A percentile compares a stretch with the other conserved stretches of the same genome.
These are phyloP conservation scores for Chondrosia reniformis DNA, from an alignment of 37 sponge, comb jelly and placozoan genomes.

Conservation along the genomic window DNA sequence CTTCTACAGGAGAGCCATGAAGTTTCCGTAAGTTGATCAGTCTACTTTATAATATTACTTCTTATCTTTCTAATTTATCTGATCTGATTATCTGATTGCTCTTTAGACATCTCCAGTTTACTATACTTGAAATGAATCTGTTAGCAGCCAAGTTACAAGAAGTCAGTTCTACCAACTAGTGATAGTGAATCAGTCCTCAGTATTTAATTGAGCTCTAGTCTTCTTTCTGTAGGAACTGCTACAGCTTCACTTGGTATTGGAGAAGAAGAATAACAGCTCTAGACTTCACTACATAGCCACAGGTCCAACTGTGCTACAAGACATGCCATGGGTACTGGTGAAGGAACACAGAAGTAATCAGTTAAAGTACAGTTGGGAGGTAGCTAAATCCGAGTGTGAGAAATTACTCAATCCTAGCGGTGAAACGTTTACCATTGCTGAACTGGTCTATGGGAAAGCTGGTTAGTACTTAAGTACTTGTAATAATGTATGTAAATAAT, in stretches of 20 bases:
- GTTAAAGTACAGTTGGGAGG: neutral
- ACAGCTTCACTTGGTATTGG: conserved; percentile 33
- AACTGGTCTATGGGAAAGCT: conserved; percentile 56
- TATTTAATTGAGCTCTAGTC: too few relatives aligned
- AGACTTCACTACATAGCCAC: conserved; percentile 66
- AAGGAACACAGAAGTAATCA: conserved; percentile 44
- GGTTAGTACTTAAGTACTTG: neutral
- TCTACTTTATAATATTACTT: neutral
- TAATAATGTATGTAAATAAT: neutral
- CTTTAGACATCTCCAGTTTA: conserved; percentile 22
- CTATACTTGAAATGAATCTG: conserved; percentile 44
- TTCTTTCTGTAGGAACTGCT: conserved; percentile 39
- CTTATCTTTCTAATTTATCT: too few relatives aligned
- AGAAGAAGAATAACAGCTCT: conserved; percentile 11
- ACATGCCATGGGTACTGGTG: conserved; percentile 70
- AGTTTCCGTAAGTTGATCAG: conserved; percentile 9
- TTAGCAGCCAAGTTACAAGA: conserved; percentile 63
- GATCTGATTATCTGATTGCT: too few relatives aligned
- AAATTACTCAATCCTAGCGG: neutral
- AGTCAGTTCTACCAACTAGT: too few relatives aligned
- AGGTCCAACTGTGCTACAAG: conserved; percentile 63
- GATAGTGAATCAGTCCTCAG: too few relatives aligned
- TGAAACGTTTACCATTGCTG: conserved; percentile 31
- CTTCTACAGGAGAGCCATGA: conserved; percentile 27
- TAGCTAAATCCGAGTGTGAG: neutral